Percentiles rank a stretch among this genome's conserved stretches.
Conservation (phyloP, 2,797 vertebrate species). For the Onychomys leucogaster region DNA sequence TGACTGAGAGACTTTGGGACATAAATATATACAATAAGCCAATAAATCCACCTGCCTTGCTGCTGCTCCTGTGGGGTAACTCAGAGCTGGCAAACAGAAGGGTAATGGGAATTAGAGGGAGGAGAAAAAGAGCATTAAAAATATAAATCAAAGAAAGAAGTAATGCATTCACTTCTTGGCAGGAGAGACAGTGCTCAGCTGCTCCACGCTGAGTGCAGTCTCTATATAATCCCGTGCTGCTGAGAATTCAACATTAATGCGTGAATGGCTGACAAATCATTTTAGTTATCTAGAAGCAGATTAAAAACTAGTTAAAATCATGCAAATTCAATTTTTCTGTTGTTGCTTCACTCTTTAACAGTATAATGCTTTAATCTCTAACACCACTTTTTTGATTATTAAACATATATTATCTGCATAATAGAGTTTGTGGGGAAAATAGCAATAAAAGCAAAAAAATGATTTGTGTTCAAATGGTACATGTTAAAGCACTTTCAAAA, state of each 20-base stretch:
- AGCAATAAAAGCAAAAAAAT: conserved; percentile 82
- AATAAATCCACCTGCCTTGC: conserved; percentile 86
- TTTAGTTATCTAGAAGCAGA: conserved; percentile 90
- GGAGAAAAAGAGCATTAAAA: conserved; percentile 87
- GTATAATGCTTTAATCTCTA: conserved; percentile 88
- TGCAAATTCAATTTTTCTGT: conserved; percentile 88
- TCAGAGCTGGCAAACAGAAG: conserved; percentile 86
- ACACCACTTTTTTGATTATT: conserved; percentile 86
- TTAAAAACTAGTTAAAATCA: conserved; percentile 91
- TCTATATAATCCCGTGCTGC: conserved; percentile 90
- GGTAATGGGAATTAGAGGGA: conserved; percentile 88
- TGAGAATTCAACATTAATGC: conserved; percentile 93
- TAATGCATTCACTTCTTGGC: conserved; percentile 91
- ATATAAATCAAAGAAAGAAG: conserved; percentile 90
- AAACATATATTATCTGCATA: conserved; percentile 84
- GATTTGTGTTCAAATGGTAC: conserved; percentile 83
- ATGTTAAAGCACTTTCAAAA: conserved; percentile 84
- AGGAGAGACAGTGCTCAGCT: conserved; percentile 87
- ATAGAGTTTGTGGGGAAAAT: conserved; percentile 78
- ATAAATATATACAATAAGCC: conserved; percentile 87
- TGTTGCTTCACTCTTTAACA: conserved; percentile 85
- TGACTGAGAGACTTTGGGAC: conserved; percentile 84
- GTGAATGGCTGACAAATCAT: conserved; percentile 91
- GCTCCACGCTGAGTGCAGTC: conserved; percentile 91
- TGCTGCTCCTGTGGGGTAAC: conserved; percentile 85